Evolutionary conservation across 2,888 invertebrate species (phyloP).

Genomic region (Netelia melanura): DNA sequence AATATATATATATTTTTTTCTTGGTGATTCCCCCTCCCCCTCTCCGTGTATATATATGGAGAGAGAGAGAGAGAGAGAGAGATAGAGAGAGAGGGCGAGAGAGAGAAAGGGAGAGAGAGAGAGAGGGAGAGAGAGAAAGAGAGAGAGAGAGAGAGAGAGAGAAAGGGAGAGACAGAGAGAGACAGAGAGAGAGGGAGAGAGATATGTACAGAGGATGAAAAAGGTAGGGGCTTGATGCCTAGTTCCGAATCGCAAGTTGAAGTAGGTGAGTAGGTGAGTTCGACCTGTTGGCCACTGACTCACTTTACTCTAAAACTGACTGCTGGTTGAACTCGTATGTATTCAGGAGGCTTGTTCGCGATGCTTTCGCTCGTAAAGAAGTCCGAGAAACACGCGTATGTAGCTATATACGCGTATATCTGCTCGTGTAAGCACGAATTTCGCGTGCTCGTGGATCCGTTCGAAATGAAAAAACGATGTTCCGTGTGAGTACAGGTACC

Average conservation of each 20-base stretch:
- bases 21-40: too few species aligned
- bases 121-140: too few species aligned
- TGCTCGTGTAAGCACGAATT: neutral
- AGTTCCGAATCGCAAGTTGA: constrained; percentile 64
- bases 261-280: constrained; percentile 71
- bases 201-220: neutral
- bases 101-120: too few species aligned
- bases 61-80: constrained; percentile 41
- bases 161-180: too few species aligned
- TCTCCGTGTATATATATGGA: neutral
- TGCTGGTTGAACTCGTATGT: constrained; percentile 11
- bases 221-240: constrained; percentile 51
- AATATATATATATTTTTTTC: too few species aligned
- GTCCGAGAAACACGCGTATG: neutral
- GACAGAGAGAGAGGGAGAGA: too few species aligned
- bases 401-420: neutral
- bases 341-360: constrained; percentile 8
- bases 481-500: neutral
- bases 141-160: too few species aligned
- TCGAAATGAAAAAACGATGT: constrained; percentile 12
- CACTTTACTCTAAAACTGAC: constrained; percentile 47
- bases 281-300: constrained; percentile 71
- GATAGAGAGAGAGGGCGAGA: neutral
- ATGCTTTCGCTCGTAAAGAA: constrained; percentile 16
- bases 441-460: too few species aligned